Evolutionary conservation across 2,797 vertebrate genomes (phyloP).

Genomic region (Hyperoplus lanceolatus): DNA sequence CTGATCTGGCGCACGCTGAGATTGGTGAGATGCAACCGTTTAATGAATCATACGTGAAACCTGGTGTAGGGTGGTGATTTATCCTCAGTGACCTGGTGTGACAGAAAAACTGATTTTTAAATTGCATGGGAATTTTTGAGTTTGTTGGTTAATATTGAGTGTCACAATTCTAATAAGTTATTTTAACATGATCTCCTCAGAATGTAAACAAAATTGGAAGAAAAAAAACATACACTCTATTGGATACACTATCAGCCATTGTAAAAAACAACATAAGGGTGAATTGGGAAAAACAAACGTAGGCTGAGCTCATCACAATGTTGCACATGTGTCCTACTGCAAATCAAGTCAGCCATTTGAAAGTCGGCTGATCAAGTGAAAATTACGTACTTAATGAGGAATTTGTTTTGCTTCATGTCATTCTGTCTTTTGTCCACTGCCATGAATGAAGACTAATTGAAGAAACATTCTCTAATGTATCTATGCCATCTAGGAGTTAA

Average conservation of each 20-base stretch:
- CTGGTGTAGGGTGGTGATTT: too few species aligned
- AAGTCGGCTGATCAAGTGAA: background rate
- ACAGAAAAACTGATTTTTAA: too few species aligned
- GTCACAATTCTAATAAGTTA: too few species aligned
- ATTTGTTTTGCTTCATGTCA: constrained; percentile 8
- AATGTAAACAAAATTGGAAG: background rate
- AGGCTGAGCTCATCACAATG: background rate
- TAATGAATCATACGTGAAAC: too few species aligned
- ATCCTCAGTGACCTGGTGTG: too few species aligned
- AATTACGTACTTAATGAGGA: background rate
- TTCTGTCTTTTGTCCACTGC: background rate
- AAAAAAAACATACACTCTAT: background rate
- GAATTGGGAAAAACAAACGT: background rate
- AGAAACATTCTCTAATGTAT: background rate
- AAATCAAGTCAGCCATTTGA: background rate
- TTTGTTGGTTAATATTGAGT: too few species aligned
- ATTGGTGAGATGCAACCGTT: too few species aligned
- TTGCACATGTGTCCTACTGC: background rate
- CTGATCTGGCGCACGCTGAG: too few species aligned
- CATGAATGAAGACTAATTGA: background rate
- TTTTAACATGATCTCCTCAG: too few species aligned
- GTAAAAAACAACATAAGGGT: background rate
- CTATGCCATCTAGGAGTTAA: constrained; percentile 33
- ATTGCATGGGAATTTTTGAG: too few species aligned
- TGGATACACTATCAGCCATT: background rate